Evolutionary conservation across 2,113 vertebrate species (phyloP), one percentile per base, ranked within the genome.

Genomic region (Erinaceus europaeus): DNA sequence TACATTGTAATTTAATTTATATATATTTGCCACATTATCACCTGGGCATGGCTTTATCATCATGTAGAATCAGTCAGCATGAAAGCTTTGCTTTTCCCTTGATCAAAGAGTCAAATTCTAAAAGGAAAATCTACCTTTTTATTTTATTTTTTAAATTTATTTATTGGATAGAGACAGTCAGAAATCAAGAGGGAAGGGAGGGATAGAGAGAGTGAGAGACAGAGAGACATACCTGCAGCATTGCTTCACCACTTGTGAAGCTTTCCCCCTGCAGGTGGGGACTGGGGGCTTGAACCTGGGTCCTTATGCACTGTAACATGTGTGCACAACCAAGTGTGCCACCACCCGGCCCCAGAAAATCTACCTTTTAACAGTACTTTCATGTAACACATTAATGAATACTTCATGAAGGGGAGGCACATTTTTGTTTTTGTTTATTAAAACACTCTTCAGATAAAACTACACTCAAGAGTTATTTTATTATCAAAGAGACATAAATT

Each of bases 401-500:
- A 4, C 40, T 84, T 80, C 23, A 36, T 42, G 46, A 78, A n/a
- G 15, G 4, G 2, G 11, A 42, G 18, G 57, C 17, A 34, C 2
- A 46, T 69, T 84, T 92, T 82, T 77, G 83, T 86, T 29, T 80
- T 57, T 46, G 23, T 61, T 62, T 2, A 73, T 46, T 67, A 36
- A 82, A 61, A 75, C 89, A 10, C 15, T 53, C 44, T 79, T 84
- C 53, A 88, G 88, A 74, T 62, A 73, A 50, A 42, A 59, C 65
- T 23, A 83, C 34, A 79, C 52, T 52, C 34, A 62, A n/a, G 91
- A 40, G 4, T 85, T 87, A 65, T 68, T 75, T 79, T 67, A 65
- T 85, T 77, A 91, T 80, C 79, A 86, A 92, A 64, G 52, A 76
- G 62, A 80, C 64, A 72, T 53, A 86, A 84, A 75, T 88, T 32